These are phyloP conservation scores for Platypus cylindrus DNA, from an alignment of 2,888 invertebrate genomes.

Conservation along the genomic window DNA sequence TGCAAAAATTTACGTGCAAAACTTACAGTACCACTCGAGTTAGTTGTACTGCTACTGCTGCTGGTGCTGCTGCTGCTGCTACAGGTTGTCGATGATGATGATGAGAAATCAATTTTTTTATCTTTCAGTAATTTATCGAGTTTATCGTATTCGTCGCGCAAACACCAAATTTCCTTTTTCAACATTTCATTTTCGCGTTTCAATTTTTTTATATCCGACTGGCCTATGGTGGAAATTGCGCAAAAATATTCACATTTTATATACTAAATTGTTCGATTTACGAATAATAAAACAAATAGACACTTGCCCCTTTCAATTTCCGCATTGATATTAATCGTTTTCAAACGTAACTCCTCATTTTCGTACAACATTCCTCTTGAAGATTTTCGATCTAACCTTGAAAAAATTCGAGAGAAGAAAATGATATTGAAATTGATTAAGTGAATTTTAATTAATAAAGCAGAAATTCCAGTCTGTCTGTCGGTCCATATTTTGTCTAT, in stretches of 20 bases:
- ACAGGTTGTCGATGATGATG: conserved; percentile 44
- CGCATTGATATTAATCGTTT: conserved; percentile 85
- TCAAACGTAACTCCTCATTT: conserved; percentile 78
- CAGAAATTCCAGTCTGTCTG: conserved; percentile 4
- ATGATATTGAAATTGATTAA: no score
- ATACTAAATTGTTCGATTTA: no score
- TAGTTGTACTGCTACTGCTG: conserved; percentile 2
- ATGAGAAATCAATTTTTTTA: conserved; percentile 32
- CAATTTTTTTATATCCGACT: conserved; percentile 79
- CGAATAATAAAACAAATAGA: no score
- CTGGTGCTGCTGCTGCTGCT: conserved; percentile 36
- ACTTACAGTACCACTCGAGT: background rate
- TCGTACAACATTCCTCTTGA: conserved; percentile 89
- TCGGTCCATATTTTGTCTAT: no score
- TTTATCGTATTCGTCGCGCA: conserved; percentile 80
- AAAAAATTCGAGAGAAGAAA: no score
- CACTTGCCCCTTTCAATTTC: conserved; percentile 79
- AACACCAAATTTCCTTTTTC: conserved; percentile 73
- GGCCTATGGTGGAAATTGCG: conserved; percentile 43
- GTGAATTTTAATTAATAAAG: background rate
- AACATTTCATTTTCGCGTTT: conserved; percentile 80
- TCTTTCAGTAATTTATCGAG: conserved; percentile 66
- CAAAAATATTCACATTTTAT: background rate
- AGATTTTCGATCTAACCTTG: conserved; percentile 76
- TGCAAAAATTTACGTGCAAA: background rate